Percentiles rank a stretch among this genome's conserved stretches.
These are phyloP conservation scores for Cuniculus paca DNA, from an alignment of 2,797 vertebrate species.

Conservation along the genomic window DNA sequence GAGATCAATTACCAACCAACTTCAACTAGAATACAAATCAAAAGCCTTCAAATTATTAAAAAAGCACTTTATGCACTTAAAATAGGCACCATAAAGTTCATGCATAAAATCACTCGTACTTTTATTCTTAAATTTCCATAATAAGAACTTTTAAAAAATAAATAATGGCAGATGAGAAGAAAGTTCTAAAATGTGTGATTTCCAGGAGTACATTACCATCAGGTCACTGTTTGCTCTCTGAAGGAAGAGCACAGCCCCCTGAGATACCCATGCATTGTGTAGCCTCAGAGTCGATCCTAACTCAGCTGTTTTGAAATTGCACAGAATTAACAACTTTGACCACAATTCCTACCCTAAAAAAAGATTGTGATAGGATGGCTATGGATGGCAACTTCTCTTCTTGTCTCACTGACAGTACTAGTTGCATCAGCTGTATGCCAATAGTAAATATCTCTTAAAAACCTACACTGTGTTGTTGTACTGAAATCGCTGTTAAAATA, in stretches of 20 bases:
- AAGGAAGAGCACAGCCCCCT: conserved; percentile 8
- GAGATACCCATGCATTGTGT: not conserved
- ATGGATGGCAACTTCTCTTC: not conserved
- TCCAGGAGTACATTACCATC: not conserved
- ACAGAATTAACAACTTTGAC: not conserved
- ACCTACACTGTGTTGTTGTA: not conserved
- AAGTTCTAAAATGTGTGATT: conserved; percentile 22
- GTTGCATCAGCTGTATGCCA: not conserved
- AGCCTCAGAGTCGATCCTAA: not conserved
- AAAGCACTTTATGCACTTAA: conserved; percentile 61
- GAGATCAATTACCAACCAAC: conserved; percentile 77
- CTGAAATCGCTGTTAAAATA: conserved; percentile 40
- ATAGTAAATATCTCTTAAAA: conserved; percentile 24
- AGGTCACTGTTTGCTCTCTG: not conserved
- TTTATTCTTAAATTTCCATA: conserved; percentile 74
- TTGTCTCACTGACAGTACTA: not conserved
- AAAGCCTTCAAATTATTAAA: conserved; percentile 64
- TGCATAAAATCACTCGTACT: conserved; percentile 60
- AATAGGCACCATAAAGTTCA: conserved; percentile 65
- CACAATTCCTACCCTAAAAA: not conserved
- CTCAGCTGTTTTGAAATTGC: not conserved
- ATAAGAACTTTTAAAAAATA: conserved; percentile 56
- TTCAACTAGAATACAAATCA: conserved; percentile 74
- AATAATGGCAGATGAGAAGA: conserved; percentile 48
- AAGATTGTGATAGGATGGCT: not conserved